These are phyloP conservation scores for Hemibagrus wyckioides DNA, from an alignment of 2,113 vertebrate genomes.

Conservation along the genomic window DNA sequence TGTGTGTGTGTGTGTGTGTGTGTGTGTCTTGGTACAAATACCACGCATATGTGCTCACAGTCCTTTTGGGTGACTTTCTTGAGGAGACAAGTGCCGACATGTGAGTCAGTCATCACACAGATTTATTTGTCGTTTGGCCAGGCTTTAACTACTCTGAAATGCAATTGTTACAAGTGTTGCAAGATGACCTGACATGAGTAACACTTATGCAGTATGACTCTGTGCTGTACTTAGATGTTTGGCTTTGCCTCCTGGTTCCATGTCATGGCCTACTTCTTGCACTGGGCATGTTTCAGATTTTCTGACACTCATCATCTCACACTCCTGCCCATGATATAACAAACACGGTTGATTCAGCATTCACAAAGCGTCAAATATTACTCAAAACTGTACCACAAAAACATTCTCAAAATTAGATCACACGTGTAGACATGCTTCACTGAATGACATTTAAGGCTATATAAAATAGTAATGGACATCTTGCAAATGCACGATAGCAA, in stretches of 20 bases:
- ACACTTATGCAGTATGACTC: not conserved
- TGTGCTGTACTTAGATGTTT: not conserved
- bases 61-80: constrained; percentile 18
- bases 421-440: not conserved
- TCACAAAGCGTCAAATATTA: not conserved
- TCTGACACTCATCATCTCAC: not conserved
- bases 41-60: constrained; percentile 3
- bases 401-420: not conserved
- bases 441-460: not conserved
- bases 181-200: not conserved
- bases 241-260: not conserved
- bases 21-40: constrained; percentile 20
- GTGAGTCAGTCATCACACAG: constrained; percentile 4
- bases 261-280: not conserved
- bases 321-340: not conserved
- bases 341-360: not conserved
- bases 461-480: not conserved
- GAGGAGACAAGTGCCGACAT: constrained; percentile 12
- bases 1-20: not conserved
- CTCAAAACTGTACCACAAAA: not conserved
- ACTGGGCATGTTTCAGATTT: not conserved
- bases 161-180: not conserved
- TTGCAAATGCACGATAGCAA: not conserved
- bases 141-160: not conserved
- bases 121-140: not conserved